phyloP scores from a whole-genome alignment of 2,888 invertebrate species.

The Platypus cylindrus region DNA sequence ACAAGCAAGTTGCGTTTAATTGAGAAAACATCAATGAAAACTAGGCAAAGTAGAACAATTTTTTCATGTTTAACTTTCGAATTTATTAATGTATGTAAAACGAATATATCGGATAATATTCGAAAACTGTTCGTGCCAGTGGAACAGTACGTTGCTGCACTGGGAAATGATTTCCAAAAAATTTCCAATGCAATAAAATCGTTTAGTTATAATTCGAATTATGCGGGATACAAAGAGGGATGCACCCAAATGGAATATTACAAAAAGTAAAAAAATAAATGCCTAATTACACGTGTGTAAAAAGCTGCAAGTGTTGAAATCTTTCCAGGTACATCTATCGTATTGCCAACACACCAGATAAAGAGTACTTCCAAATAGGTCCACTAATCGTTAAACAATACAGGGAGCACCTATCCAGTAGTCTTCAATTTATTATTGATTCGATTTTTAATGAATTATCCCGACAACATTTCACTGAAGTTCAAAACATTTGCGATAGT shows the following conservation, averaged over 20 bases:
- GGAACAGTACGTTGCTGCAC: conserved; percentile 41
- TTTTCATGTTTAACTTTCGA: conserved; percentile 23
- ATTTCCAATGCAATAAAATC: too few relatives aligned
- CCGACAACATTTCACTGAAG: conserved; percentile 49
- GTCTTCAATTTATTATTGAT: conserved; percentile 43
- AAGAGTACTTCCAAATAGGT: conserved; percentile 53
- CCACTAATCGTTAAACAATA: conserved; percentile 46
- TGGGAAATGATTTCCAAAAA: conserved; percentile 17
- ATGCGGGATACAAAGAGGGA: conserved; percentile 44
- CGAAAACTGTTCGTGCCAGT: conserved; percentile 43
- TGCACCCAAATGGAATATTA: conserved; percentile 48
- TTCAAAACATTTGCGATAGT: conserved; percentile 51
- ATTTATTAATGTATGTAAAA: conserved; percentile 38
- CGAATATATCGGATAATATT: conserved; percentile 40
- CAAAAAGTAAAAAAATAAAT: conserved; percentile 24
- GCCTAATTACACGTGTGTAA: too few relatives aligned
- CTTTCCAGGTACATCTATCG: conserved; percentile 37
- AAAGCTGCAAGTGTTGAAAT: neutral
- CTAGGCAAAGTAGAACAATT: conserved; percentile 18
- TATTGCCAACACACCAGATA: conserved; percentile 47
- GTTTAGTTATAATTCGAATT: conserved; percentile 26
- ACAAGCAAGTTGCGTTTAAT: conserved; percentile 19
- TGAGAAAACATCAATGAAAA: conserved; percentile 17
- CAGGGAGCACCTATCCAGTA: conserved; percentile 43
- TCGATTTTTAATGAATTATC: conserved; percentile 50